Evolutionary conservation across 2,888 invertebrate species (phyloP), one percentile per base, ranked within the genome.

Genomic region (Pantelozetes paolii): DNA sequence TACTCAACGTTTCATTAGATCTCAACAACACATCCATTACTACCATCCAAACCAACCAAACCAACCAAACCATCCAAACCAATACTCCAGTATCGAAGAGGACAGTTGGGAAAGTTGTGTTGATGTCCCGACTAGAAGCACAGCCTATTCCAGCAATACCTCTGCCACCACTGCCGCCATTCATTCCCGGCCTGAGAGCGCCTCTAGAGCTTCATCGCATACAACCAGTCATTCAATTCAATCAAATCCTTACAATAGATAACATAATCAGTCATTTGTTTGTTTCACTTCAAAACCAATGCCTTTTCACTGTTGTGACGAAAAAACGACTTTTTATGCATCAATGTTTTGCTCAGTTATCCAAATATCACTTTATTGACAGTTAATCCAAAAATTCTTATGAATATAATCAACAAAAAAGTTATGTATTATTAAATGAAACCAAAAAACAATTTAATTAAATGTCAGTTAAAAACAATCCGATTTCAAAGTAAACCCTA

Each of bases 31-130:
- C 13, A 20, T 36, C n/a, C 40, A 67, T 67, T 67, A 36, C 36
- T 67, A 67, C 23, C 67, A 67, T 20, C 40, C 67, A 18, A 36
- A 67, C 42, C 36, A 67, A 20, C 40, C 67, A 18, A 36, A 67
- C 42, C 36, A 67, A 20, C 57, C 57, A 28, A 57, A 57, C 57
- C 3, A 57, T 48, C 59, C 26, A 15, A 59, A 59, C 32, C 59
- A 59, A 54, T 54, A 23, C 54, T 67, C 36, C 23, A 67, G 40
- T 40, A 40, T 20, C 5, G 42, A 40, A 67, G 67, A 67, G 67
- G 67, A 67, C 23, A 23, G 42, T 23, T 67, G 67, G 67, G 67
- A 67, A 67, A 67, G 67, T 42, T 67, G 67, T 67, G n/a, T 40
- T 36, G 67, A 67, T 67, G 42, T 67, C 23, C 20, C 40, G 2